These are phyloP conservation scores for Ailurus styani DNA, from an alignment of 2,113 vertebrate species.

Conservation along the genomic window DNA sequence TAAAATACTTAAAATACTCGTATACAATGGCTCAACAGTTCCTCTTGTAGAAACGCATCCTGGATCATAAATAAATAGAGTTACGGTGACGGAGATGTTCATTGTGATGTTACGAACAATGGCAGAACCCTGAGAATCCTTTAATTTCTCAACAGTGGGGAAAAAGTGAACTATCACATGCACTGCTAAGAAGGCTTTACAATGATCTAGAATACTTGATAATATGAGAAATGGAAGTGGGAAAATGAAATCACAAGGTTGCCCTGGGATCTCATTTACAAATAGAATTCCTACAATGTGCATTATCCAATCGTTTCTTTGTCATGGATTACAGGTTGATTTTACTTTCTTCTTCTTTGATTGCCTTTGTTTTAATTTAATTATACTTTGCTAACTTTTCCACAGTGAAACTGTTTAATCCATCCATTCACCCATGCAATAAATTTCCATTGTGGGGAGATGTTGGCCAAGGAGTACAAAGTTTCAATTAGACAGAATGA, in stretches of 20 bases:
- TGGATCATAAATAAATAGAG: neutral
- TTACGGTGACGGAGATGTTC: accelerated
- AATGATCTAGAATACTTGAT: neutral
- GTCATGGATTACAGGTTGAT: accelerated
- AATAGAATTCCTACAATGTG: neutral
- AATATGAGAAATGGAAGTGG: accelerated
- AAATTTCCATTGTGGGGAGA: neutral
- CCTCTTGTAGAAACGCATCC: too few relatives aligned
- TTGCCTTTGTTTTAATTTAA: neutral
- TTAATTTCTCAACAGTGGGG: too few relatives aligned
- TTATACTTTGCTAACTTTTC: neutral
- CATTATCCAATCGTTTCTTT: neutral
- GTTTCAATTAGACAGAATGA: neutral
- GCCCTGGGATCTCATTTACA: accelerated
- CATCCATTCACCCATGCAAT: neutral
- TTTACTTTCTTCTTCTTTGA: neutral
- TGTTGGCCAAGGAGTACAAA: too few relatives aligned
- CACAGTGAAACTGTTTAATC: neutral
- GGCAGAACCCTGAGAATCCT: too few relatives aligned
- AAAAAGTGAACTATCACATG: neutral
- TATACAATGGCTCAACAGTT: neutral
- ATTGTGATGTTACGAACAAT: accelerated
- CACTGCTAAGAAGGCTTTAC: too few relatives aligned
- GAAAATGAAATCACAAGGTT: neutral
- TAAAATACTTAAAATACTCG: neutral